Conservation (phyloP, 2,888 invertebrate species). For the Cyrtodaria siliqua region DNA sequence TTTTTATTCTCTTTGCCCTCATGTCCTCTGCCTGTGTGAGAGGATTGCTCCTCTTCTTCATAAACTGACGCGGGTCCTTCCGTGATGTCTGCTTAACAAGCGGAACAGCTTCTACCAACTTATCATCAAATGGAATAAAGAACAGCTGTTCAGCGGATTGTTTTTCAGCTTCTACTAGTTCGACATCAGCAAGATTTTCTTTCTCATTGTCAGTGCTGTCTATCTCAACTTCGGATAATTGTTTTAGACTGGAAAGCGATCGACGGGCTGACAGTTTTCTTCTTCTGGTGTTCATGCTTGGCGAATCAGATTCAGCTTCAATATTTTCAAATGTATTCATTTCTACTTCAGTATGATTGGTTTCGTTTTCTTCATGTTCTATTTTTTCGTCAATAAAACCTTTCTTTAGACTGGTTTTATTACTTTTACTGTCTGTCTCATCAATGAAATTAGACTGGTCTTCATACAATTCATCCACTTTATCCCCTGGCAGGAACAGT, state of each 20-base stretch:
- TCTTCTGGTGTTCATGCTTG: constrained; percentile 30
- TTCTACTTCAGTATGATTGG: not conserved
- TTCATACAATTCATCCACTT: not conserved
- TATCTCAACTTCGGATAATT: not conserved
- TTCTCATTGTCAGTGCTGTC: constrained; percentile 2
- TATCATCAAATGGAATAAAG: constrained; percentile 44
- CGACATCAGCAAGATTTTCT: not conserved
- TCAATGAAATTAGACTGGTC: not conserved
- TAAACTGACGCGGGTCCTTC: constrained; percentile 41
- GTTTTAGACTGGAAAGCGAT: constrained; percentile 1
- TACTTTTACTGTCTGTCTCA: no score
- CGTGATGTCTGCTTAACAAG: constrained; percentile 22
- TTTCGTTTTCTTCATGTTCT: not conserved
- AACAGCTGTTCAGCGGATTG: constrained; percentile 16
- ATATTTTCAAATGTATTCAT: not conserved
- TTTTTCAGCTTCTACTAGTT: constrained; percentile 9
- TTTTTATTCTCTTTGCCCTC: constrained; percentile 21
- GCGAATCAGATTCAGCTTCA: not conserved
- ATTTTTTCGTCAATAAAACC: not conserved
- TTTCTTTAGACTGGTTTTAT: not conserved
- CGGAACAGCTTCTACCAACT: constrained; percentile 12
- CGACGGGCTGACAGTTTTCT: constrained; percentile 36
- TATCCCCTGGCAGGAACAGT: constrained; percentile 37
- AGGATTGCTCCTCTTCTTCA: constrained; percentile 55
- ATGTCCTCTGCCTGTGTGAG: constrained; percentile 28